Conservation (phyloP, 2,113 vertebrate species). For the Oncorhynchus kisutch region DNA sequence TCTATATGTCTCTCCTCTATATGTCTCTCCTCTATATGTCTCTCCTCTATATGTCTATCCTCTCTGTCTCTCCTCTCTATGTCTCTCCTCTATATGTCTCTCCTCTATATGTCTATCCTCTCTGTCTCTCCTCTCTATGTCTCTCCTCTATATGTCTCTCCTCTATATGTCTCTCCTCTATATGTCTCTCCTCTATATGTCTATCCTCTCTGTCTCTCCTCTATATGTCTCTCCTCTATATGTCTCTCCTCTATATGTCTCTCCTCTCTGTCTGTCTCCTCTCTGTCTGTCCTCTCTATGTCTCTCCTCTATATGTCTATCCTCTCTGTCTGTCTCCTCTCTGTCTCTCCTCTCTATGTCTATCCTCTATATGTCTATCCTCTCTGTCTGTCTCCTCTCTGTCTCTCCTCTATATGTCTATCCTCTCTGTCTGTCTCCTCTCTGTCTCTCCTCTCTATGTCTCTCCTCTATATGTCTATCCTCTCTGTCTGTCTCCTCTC, state of each 20-base stretch:
- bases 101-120: background rate
- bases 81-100: background rate
- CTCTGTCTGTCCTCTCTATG: no score
- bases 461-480: background rate
- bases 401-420: background rate
- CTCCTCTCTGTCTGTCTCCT: background rate
- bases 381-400: no score
- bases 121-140: background rate
- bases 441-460: no score
- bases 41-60: background rate
- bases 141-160: no score
- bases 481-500: no score
- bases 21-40: no score
- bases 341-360: slow-evolving; percentile 5
- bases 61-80: slow-evolving; percentile 11
- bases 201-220: slow-evolving; percentile 10
- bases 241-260: background rate
- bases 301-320: background rate
- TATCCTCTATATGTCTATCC: no score
- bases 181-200: background rate
- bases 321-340: no score
- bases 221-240: background rate
- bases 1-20: no score
- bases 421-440: background rate
- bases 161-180: no score